A percentile compares a stretch with the other conserved stretches of the same genome.
phyloP scores from a whole-genome alignment of 2,797 vertebrate genomes.

The Cygnus olor region DNA sequence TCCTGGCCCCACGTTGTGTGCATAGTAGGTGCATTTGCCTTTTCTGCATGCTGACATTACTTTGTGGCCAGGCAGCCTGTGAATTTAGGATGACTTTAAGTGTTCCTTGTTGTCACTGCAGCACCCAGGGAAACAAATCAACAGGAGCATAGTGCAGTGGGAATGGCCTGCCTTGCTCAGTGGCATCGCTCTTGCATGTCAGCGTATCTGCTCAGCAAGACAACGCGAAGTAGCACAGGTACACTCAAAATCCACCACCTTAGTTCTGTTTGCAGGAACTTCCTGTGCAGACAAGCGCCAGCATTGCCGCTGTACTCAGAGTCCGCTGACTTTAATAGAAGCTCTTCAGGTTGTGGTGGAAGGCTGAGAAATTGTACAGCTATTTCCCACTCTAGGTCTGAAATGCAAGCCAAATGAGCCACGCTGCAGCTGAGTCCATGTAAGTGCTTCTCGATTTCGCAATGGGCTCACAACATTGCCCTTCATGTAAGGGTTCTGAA shows the following conservation, averaged over 20 bases:
- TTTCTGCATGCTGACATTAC: not conserved
- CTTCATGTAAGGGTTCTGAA: not conserved
- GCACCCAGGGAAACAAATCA: not conserved
- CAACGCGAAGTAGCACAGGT: fast-evolving
- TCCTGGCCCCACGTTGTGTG: not conserved
- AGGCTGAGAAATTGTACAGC: not conserved
- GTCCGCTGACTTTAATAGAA: not conserved
- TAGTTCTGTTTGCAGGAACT: not conserved
- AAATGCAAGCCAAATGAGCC: not conserved
- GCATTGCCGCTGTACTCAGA: not conserved
- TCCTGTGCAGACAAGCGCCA: not conserved
- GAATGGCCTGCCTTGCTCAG: not conserved
- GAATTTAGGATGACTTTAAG: not conserved
- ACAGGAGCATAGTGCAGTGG: not conserved
- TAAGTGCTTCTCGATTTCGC: not conserved
- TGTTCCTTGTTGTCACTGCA: not conserved
- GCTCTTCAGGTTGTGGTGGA: not conserved
- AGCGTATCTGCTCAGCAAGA: not conserved
- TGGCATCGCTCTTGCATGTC: not conserved
- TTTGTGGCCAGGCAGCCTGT: not conserved
- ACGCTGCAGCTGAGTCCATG: not conserved
- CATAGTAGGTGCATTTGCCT: not conserved
- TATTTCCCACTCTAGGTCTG: not conserved
- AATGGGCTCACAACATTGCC: not conserved
- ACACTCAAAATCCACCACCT: not conserved